These are phyloP conservation scores for Aphaenogaster floridana DNA, from an alignment of 1,140 invertebrate species.

Conservation along the genomic window DNA sequence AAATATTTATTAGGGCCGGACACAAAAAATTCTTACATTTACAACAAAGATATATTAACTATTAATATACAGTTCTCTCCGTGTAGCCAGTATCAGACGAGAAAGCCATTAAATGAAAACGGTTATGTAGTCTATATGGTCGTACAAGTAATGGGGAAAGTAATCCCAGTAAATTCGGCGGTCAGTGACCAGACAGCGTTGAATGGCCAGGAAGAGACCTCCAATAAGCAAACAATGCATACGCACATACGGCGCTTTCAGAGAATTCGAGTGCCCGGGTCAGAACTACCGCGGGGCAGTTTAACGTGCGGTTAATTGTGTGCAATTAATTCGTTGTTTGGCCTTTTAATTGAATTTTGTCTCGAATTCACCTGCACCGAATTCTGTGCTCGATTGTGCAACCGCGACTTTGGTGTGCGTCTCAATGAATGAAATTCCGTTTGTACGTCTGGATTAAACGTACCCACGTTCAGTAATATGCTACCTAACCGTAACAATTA, in stretches of 20 bases:
- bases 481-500: neutral
- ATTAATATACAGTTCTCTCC: too few species aligned
- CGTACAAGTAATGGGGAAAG: neutral
- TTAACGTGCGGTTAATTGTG: conserved; percentile 72
- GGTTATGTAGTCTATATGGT: neutral
- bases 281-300: conserved; percentile 28
- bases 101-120: neutral
- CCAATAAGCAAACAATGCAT: conserved; percentile 64
- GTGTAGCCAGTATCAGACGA: too few species aligned
- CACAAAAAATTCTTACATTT: too few species aligned
- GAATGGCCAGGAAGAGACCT: conserved; percentile 28
- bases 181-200: conserved; percentile 15
- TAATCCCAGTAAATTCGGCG: conserved; percentile 30
- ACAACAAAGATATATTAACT: too few species aligned
- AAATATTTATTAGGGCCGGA: too few species aligned
- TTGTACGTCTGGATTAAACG: neutral
- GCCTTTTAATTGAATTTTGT: conserved; percentile 74
- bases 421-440: conserved; percentile 15
- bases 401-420: neutral
- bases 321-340: conserved; percentile 76
- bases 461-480: neutral
- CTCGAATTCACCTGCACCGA: neutral
- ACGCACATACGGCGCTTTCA: conserved; percentile 49
- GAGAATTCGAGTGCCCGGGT: conserved; percentile 32
- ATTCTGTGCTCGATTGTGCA: neutral